Base-by-base conservation (phyloP, 2,888 invertebrate species). In the Priocnemis perturbator region DNA sequence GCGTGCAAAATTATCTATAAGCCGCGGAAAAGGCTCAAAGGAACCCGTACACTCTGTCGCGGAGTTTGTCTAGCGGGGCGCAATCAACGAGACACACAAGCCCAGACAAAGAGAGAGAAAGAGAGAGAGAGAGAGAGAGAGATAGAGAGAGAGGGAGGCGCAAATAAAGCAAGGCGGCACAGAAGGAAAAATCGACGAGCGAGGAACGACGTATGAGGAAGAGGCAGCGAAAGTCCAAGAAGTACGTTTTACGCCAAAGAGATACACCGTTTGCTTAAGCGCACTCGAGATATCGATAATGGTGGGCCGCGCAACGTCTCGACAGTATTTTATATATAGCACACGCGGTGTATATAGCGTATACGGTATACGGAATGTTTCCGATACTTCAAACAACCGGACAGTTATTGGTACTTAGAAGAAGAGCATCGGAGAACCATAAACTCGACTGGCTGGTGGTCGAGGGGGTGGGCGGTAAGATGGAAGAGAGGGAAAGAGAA, bases 341-440 rank as follows among this genome's bases (percentile, higher is more conserved):
- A 11, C 37, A 11, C 11, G 7, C 11, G 11, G 52, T 53, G 37
- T 11, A 26, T 0, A 15, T 11, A 44, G 15, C 21, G n/a, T 2
- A 21, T 30, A 52, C 45, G 17, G 60, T 21, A 48, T 50, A 30
- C 23, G 55, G 65, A 73, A 79, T 72, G 72, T 66, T 78, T 75
- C 66, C 80, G 73, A 73, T 74, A 73, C 66, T 59, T 76, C 69
- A 69, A 74, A 73, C 72, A 69, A 66, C 64, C 65, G 81, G 77
- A 81, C 79, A 79, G 81, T 81, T 82, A 82, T 82, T 82, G 81
- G 73, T 80, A 77, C 74, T 80, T 80, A 80, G 69, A 74, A 74
- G 74, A 74, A 76, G 75, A 75, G 77, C 71, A 81, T 74, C 69
- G 78, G 72, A 71, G 76, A 75, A 73, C 74, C 71, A 73, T 79